Conservation (phyloP, 2,888 invertebrate genomes). For the Polydrusus pterygomalis region DNA sequence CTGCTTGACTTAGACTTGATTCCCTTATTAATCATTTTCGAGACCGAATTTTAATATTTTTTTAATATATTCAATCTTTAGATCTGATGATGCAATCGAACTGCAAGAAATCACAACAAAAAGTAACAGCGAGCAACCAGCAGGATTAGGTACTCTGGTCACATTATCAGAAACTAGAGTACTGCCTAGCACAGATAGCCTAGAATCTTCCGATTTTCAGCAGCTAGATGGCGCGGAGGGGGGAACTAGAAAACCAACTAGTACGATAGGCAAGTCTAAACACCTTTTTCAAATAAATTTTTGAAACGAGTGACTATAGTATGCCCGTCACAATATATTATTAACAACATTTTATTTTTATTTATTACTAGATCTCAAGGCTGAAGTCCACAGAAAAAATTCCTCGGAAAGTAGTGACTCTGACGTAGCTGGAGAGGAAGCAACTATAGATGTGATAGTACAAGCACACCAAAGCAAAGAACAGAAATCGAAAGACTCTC, state of each 20-base stretch:
- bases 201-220: conserved; percentile 70
- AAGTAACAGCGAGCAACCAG: conserved; percentile 42
- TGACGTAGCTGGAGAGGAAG: conserved; percentile 75
- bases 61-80: conserved; percentile 54
- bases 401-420: conserved; percentile 92
- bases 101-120: conserved; percentile 59
- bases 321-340: too few species aligned
- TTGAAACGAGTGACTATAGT: too few species aligned
- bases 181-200: conserved; percentile 66
- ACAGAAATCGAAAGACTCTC: conserved; percentile 53
- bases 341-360: too few species aligned
- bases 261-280: conserved; percentile 66
- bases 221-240: conserved; percentile 63
- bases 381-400: conserved; percentile 94
- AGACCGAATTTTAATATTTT: too few species aligned
- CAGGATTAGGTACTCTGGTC: conserved; percentile 59
- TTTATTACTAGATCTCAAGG: conserved; percentile 83
- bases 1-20: too few species aligned
- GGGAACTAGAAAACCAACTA: conserved; percentile 63
- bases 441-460: conserved; percentile 61
- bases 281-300: background rate
- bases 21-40: too few species aligned
- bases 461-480: conserved; percentile 49
- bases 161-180: conserved; percentile 61
- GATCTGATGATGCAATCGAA: conserved; percentile 67